phyloP scores from a whole-genome alignment of 2,888 invertebrate species.

The Rhaphigaster nebulosa region DNA sequence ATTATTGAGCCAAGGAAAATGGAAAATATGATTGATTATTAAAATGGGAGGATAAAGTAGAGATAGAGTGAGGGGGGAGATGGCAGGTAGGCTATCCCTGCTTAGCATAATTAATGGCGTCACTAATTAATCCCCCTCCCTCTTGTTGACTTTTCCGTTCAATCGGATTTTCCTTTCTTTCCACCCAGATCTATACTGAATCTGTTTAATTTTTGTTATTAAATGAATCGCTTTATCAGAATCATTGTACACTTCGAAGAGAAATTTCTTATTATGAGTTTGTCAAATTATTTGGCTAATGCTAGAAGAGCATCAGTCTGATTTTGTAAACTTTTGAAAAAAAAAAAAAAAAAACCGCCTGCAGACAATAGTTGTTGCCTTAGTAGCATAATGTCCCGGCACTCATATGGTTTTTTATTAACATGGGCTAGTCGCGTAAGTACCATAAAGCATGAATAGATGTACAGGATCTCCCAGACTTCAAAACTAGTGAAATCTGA shows the following conservation, averaged over 20 bases:
- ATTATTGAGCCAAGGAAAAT: neutral
- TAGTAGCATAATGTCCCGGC: too few species aligned
- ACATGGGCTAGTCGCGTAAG: too few species aligned
- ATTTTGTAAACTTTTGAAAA: too few species aligned
- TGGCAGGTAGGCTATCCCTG: neutral
- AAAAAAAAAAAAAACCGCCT: too few species aligned
- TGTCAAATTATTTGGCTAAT: neutral
- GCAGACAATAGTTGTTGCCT: too few species aligned
- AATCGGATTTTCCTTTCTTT: conserved; percentile 7
- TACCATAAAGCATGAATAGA: too few species aligned
- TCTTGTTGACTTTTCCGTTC: conserved; percentile 7
- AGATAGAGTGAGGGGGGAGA: neutral
- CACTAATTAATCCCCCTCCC: conserved; percentile 25
- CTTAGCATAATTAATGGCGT: conserved; percentile 47
- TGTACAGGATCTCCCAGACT: too few species aligned
- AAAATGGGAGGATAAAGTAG: neutral
- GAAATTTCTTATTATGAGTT: neutral
- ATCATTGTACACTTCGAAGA: neutral
- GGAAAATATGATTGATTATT: conserved; percentile 39
- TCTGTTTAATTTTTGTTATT: neutral
- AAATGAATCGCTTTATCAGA: neutral
- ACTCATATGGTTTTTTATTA: too few species aligned
- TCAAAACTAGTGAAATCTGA: too few species aligned
- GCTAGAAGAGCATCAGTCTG: too few species aligned
- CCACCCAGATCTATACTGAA: neutral